Conservation (phyloP, 1,140 invertebrate species). For the Trichonephila clavipes region DNA sequence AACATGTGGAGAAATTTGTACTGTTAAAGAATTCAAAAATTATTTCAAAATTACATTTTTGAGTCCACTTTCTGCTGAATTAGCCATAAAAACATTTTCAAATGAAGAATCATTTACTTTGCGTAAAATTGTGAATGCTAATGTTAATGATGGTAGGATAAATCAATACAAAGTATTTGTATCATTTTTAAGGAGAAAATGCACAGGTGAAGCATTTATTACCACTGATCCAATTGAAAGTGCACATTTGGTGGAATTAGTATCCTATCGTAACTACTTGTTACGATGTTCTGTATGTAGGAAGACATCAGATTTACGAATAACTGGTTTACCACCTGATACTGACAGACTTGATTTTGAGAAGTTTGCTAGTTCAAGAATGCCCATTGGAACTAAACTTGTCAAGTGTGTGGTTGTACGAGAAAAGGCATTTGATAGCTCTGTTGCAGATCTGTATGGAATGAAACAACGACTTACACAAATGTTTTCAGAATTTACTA, state of each 20-base stretch:
- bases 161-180: constrained; percentile 57
- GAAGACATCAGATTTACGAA: constrained; percentile 50
- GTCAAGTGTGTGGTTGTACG: constrained; percentile 47
- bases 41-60: constrained; percentile 63
- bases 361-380: not conserved
- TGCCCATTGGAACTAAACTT: constrained; percentile 19
- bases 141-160: not conserved
- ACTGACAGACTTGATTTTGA: constrained; percentile 30
- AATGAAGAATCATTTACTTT: constrained; percentile 56
- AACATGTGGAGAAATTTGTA: constrained; percentile 50
- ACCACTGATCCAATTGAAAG: not conserved
- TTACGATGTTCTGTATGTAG: not conserved
- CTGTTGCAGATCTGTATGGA: not conserved
- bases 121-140: constrained; percentile 24
- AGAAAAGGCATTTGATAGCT: constrained; percentile 2
- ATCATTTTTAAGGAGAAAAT: constrained; percentile 42
- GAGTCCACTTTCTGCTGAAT: constrained; percentile 50
- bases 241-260: not conserved
- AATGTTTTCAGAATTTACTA: constrained; percentile 56
- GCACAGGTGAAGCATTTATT: constrained; percentile 54
- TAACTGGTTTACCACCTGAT: constrained; percentile 28
- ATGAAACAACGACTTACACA: constrained; percentile 1
- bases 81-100: constrained; percentile 41
- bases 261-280: not conserved
- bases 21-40: constrained; percentile 57